Conservation (phyloP, 2,888 invertebrate genomes). For the Temnothorax ravouxi region DNA sequence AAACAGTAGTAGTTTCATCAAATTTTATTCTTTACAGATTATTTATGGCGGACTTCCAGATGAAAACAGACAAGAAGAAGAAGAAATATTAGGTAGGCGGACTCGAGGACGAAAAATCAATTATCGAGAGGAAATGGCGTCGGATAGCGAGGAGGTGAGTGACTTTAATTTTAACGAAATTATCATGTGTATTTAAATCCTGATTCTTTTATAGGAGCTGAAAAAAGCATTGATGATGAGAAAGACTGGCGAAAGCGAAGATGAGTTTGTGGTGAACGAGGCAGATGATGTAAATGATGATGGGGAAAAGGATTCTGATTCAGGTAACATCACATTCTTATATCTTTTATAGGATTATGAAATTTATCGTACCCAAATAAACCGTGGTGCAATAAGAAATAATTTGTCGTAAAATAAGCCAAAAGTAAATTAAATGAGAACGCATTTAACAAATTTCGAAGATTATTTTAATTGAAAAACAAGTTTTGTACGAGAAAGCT, state of each 20-base stretch:
- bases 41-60: constrained; percentile 85
- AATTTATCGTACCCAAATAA: background rate
- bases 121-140: constrained; percentile 92
- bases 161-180: constrained; percentile 24
- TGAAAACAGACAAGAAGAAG: constrained; percentile 85
- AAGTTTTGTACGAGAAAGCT: background rate
- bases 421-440: background rate
- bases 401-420: background rate
- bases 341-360: background rate
- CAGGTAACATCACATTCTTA: constrained; percentile 76
- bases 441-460: background rate
- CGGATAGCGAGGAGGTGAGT: constrained; percentile 91
- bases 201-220: constrained; percentile 81
- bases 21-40: constrained; percentile 76
- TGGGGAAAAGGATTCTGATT: constrained; percentile 85
- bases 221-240: constrained; percentile 83
- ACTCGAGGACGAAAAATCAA: constrained; percentile 92
- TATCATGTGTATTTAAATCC: background rate
- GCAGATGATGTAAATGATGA: constrained; percentile 86
- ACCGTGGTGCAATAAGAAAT: background rate
- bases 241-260: constrained; percentile 87
- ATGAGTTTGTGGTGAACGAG: constrained; percentile 87
- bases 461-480: background rate
- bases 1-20: background rate
- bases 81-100: constrained; percentile 89